Conservation (phyloP, 2,113 vertebrate species). For the Collichthys lucidus region DNA sequence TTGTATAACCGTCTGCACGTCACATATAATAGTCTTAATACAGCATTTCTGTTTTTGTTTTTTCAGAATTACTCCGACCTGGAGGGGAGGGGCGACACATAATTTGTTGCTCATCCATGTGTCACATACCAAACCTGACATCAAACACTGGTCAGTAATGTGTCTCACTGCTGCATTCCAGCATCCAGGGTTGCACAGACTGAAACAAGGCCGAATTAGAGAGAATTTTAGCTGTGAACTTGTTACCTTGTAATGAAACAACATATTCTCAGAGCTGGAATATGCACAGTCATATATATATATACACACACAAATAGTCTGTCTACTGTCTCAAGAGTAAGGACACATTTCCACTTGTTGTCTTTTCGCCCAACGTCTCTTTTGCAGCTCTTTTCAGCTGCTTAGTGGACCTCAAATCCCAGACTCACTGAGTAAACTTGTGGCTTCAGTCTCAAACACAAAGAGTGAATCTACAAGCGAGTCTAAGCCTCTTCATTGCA, state of each 20-base stretch:
- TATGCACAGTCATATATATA: background rate
- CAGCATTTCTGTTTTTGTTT: background rate
- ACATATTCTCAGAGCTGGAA: no score
- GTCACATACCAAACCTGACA: conserved; percentile 57
- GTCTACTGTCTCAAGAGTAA: background rate
- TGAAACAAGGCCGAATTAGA: background rate
- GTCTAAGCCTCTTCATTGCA: background rate
- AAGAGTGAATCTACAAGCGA: background rate
- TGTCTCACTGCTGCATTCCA: conserved; percentile 24
- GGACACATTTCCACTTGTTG: background rate
- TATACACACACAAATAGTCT: background rate
- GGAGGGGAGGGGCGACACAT: conserved; percentile 1
- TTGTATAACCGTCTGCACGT: background rate
- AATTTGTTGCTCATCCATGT: conserved; percentile 58
- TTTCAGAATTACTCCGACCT: conserved; percentile 6
- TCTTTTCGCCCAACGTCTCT: background rate
- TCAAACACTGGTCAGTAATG: conserved; percentile 36
- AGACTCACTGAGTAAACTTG: conserved; percentile 5
- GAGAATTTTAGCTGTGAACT: background rate
- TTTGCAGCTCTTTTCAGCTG: background rate
- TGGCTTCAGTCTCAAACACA: background rate
- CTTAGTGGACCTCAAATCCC: conserved; percentile 1
- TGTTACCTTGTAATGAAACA: background rate
- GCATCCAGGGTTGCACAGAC: background rate
- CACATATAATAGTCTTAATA: background rate